phyloP scores from a whole-genome alignment of 2,113 vertebrate species.

The Carollia perspicillata region DNA sequence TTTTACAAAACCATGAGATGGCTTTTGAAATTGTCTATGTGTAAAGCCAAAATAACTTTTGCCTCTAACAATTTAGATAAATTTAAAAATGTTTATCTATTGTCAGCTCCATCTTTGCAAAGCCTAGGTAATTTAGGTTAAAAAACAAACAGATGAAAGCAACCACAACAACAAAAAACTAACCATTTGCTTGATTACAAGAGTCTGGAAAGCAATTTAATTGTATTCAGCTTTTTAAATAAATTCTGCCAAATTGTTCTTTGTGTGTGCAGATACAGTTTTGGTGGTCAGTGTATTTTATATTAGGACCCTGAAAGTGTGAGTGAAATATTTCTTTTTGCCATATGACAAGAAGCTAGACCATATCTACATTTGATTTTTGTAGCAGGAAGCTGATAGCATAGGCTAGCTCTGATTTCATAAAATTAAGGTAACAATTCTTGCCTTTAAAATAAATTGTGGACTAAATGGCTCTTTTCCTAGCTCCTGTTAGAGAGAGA shows the following conservation, averaged over 20 bases:
- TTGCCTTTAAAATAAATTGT: not conserved
- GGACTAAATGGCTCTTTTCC: not conserved
- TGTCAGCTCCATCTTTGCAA: not conserved
- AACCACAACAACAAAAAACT: not conserved
- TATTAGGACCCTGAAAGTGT: not conserved
- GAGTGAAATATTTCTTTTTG: constrained; percentile 6
- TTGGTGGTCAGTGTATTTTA: not conserved
- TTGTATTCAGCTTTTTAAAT: constrained; percentile 35
- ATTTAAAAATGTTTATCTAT: constrained; percentile 9
- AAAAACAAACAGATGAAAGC: not conserved
- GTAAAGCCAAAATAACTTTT: constrained; percentile 37
- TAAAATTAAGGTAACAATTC: not conserved
- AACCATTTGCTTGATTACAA: constrained; percentile 38
- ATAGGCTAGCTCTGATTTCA: not conserved
- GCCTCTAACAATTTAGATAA: not conserved
- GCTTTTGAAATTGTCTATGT: constrained; percentile 33
- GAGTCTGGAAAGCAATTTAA: not conserved
- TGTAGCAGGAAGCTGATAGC: not conserved
- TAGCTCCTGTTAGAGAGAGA: not conserved
- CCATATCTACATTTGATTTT: not conserved
- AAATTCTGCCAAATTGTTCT: constrained; percentile 41
- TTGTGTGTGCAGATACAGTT: not conserved
- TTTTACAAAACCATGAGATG: constrained; percentile 11
- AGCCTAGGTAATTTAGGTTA: not conserved
- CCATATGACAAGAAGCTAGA: not conserved